Percentiles rank a stretch among this genome's conserved stretches.
These are phyloP conservation scores for Drosophila hawaiiensis DNA, from an alignment of 2,888 invertebrate genomes.

Conservation along the genomic window DNA sequence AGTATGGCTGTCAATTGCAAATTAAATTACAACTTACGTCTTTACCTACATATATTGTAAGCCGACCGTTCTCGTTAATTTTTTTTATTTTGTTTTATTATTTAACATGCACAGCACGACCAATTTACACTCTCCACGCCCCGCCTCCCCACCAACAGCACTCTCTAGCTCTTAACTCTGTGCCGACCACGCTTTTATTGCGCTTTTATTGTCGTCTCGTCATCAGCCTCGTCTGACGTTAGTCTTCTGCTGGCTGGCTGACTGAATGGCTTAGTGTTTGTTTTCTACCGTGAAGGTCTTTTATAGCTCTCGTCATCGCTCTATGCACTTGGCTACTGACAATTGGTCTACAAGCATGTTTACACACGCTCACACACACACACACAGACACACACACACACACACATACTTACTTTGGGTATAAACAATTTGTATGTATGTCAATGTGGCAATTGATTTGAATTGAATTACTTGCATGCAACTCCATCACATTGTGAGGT, in stretches of 20 bases:
- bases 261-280: conserved; percentile 48
- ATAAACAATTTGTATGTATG: conserved; percentile 57
- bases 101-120: conserved; percentile 69
- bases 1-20: conserved; percentile 48
- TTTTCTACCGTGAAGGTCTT: conserved; percentile 73
- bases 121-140: conserved; percentile 39
- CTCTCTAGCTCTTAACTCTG: neutral
- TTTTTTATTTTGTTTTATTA: conserved; percentile 36
- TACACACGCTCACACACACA: conserved; percentile 6
- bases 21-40: conserved; percentile 55
- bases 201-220: conserved; percentile 53
- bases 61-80: conserved; percentile 40
- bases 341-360: conserved; percentile 31
- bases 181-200: conserved; percentile 35
- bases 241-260: conserved; percentile 17
- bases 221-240: conserved; percentile 43
- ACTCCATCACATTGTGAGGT: conserved; percentile 46
- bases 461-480: conserved; percentile 72
- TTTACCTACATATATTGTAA: conserved; percentile 28
- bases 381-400: neutral
- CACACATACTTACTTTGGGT: conserved; percentile 1
- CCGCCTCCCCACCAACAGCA: neutral
- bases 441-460: conserved; percentile 77
- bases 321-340: conserved; percentile 13
- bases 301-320: conserved; percentile 56